Base-by-base conservation (phyloP, 1,140 invertebrate species). In the Drosophila burlai region DNA sequence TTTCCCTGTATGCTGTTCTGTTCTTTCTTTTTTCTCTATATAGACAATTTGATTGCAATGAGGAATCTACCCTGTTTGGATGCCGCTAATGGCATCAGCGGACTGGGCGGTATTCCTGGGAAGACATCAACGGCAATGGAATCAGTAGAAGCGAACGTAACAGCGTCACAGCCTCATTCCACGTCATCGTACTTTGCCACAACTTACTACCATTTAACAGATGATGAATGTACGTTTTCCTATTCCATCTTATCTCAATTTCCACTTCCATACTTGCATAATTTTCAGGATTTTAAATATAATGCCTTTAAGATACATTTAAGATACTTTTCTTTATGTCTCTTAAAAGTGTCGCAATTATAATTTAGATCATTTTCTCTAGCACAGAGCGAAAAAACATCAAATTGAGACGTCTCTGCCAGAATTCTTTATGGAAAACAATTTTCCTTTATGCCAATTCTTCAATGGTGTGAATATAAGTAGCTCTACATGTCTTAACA, bases 1-100 rank as follows among this genome's bases (percentile, higher is more conserved):
- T 76, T 72, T 69, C 57, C 75, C 15, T 63, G 49, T 81, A 9
- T 81, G 72, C 63, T 84, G 21, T 21, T 62, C 55, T 89, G 77
- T 77, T 87, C 80, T 80, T 40, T 92, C 21, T 47, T 49, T 47
- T 57, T 57, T 40, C 36, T 57, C 15, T 16, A 55, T 92, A 65
- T 92, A 93, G 92, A 93, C 80, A 92, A 91, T 91, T 76, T 89
- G 36, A 84, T 93, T 81, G 80, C 83, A 31, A 91, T 93, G 92
- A 84, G 89, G 91, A 92, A 92, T 90, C 81, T 92, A 34, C 91
- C 91, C 21, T 90, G 91, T 69, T 79, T 92, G 76, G 75, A 85
- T 59, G 62, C 89, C 52, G 64, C 78, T 55, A 57, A 40, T 26
- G 67, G 82, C 69, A 81, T 76, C 50, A 60, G 73, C 62, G 89